Evolutionary conservation across 1,140 invertebrate genomes (phyloP), one percentile per base, ranked within the genome.

Genomic region (Pogonus chalceus): DNA sequence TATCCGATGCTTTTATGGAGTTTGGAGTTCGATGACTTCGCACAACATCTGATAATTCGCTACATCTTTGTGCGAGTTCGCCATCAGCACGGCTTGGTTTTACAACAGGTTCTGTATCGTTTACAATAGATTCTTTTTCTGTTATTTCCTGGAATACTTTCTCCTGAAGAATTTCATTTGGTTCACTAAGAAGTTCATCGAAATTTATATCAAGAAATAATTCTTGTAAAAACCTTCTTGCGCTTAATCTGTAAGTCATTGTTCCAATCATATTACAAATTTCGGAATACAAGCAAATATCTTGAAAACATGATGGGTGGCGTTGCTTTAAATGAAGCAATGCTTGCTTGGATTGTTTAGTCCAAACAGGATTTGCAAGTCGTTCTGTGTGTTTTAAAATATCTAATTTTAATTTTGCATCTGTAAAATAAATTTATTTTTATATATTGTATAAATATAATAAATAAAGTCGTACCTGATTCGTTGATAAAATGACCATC

Each of bases 271-370:
- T 74, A 54, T 81, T 80, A 66, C 88, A 87, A 3, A 96, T 84
- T 70, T 97, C 94, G 1, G 90, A 94, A 71, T 95, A 98, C 2
- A 97, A 78, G 70, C 94, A 97, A 54, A 90, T 72, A 64, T 95
- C 91, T 70, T 91, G 80, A 66, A 92, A 93, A 53, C 82, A 73
- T 26, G 84, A 78, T 0, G 92, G 85, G 72, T 89, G 84, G 49
- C 84, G 81, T 69, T 97, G 92, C 64, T 95, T 95, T 57, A 96
- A 71, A 61, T 89, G 79, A 10, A 90, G 68, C 49, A 90, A 69
- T 9, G 78, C 74, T 60, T 84, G 79, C 60, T 78, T 80, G 56
- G 81, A 82, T 35, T 79, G 74, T 63, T 82, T 82, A 55, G 77
- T 79, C 68, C 79, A 78, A 23, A 84, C 73, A 22, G 84, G 84